These are phyloP conservation scores for Ptychochromis oligacanthus DNA, from an alignment of 2,113 vertebrate genomes.

Conservation along the genomic window DNA sequence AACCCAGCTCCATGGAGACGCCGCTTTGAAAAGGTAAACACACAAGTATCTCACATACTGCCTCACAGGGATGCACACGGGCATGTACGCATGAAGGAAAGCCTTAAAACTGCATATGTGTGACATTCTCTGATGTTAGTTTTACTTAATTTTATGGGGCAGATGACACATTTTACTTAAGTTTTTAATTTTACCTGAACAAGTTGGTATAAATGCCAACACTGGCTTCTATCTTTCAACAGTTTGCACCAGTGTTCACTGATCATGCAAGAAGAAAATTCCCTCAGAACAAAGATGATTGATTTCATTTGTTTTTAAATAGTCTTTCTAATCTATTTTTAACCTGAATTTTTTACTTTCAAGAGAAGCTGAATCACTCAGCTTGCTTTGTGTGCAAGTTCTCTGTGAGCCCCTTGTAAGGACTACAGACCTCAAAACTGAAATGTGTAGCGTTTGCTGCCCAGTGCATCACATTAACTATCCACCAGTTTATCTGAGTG, in stretches of 20 bases:
- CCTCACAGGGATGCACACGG: conserved; percentile 8
- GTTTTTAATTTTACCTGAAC: neutral
- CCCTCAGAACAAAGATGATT: neutral
- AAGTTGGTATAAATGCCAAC: neutral
- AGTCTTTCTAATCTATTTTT: neutral
- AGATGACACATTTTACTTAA: neutral
- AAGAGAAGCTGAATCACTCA: too few relatives aligned
- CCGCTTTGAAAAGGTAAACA: conserved; percentile 63
- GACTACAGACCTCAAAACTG: neutral
- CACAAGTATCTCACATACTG: conserved; percentile 21
- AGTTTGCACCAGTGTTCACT: neutral
- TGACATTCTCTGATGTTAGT: neutral
- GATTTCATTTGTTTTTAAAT: neutral
- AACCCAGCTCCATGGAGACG: conserved; percentile 69
- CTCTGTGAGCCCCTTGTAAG: neutral
- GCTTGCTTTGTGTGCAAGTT: neutral
- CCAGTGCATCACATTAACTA: neutral
- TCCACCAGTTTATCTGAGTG: neutral
- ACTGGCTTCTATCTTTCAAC: neutral
- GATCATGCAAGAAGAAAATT: neutral
- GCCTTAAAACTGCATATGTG: neutral
- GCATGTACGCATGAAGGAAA: neutral
- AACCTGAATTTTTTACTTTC: neutral
- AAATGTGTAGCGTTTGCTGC: neutral
- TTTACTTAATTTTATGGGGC: neutral